Evolutionary conservation across 2,888 invertebrate species (phyloP), one percentile per base, ranked within the genome.

Genomic region (Bombylius discolor): DNA sequence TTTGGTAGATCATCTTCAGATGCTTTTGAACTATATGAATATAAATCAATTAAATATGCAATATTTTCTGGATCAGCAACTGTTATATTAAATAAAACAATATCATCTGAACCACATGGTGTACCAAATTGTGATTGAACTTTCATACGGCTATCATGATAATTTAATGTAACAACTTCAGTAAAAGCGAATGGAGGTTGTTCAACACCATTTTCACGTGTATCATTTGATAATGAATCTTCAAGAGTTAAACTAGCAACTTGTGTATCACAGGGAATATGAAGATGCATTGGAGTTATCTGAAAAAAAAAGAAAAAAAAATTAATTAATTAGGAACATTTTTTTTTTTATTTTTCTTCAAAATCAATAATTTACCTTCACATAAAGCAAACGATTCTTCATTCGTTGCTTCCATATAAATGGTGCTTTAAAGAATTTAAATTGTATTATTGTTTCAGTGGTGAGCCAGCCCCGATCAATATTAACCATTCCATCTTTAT

Each of bases 391-490:
- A 63, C 83, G 81, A 61, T 81, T 82, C 63, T 81, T 77, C 64
- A 87, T 79, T 62, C 84, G 82, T 64, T 83, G 82, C 66, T 86
- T 86, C 53, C 92, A 77, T 61, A 83, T 83, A 56, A 93, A 80
- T 3, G 92, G 87, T 65, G 85, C 84, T 66, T 87, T 85, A 64
- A 83, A 82, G 65, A 92, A 80, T 71, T 91, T 89, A 58, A 94
- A 80, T 70, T 93, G 92, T 50, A 94, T 78, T 55, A 88, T 77
- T n/a, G 85, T 85, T 69, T 90, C 89, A 60, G 81, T 79, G 46
- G 87, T 90, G 36, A 93, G 76, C 93, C 93, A 94, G 13, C 93
- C 93, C 62, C 82, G 79, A 66, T 85, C 86, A 13, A 89, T 74
- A 62, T 79, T 78, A 60, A 74, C 72, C 34, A 74, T 72, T 42